A percentile compares a stretch with the other conserved stretches of the same genome.
These are phyloP conservation scores for Sarcophaga subvicina DNA, from an alignment of 2,888 invertebrate species.

Conservation along the genomic window DNA sequence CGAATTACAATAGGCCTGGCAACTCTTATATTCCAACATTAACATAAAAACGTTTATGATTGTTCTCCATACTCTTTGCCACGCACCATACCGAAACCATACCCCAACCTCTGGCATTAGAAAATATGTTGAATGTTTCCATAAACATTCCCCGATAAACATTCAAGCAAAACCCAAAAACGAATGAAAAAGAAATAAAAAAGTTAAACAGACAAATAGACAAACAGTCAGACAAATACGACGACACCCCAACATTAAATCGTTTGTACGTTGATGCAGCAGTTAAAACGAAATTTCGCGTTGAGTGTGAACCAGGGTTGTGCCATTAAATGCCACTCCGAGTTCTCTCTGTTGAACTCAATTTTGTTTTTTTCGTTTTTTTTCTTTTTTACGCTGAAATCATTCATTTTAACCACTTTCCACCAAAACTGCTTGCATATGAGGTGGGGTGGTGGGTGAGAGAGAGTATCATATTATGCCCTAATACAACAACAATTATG, in stretches of 20 bases:
- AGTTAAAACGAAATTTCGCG: conserved; percentile 21
- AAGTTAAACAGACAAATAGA: neutral
- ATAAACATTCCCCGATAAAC: no score
- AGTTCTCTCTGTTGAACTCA: conserved; percentile 45
- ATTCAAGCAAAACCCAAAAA: no score
- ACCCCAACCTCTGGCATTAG: conserved; percentile 1
- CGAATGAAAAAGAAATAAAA: neutral
- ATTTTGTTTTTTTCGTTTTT: conserved; percentile 26
- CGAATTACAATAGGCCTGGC: conserved; percentile 16
- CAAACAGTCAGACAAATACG: neutral
- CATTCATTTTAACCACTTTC: conserved; percentile 43
- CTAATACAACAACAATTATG: conserved; percentile 49
- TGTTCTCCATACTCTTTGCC: neutral
- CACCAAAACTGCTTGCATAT: conserved; percentile 24
- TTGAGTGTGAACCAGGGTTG: conserved; percentile 53
- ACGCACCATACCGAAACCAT: neutral
- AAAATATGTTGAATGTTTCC: conserved; percentile 38
- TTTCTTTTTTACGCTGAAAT: conserved; percentile 14
- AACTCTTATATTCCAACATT: conserved; percentile 22
- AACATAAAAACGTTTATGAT: conserved; percentile 53
- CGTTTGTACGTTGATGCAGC: conserved; percentile 1
- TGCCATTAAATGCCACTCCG: conserved; percentile 32
- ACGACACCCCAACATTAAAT: neutral
- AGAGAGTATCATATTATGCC: neutral
- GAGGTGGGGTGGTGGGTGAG: neutral